Evolutionary conservation across 2,888 invertebrate species (phyloP), one percentile per base, ranked within the genome.

Genomic region (Andricus curvator): DNA sequence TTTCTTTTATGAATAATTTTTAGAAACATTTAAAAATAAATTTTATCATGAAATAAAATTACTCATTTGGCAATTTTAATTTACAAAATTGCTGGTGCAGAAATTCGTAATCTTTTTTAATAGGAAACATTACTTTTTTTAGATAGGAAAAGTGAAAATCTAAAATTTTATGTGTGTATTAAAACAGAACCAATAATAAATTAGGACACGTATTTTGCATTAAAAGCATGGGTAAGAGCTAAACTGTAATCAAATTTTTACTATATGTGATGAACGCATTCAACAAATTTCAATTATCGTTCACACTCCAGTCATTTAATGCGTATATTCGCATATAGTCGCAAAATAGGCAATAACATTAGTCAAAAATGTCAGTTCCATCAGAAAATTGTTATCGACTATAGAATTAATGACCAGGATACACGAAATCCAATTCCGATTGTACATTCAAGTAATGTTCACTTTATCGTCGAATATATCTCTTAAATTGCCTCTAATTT

Each of bases 351-450:
- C 68, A 78, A 78, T 78, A 68, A 68, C 68, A 78, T 78, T 68
- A 78, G 29, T 78, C 78, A 62, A 25, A 68, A 41, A 68, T 78
- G 78, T 70, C 78, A 22, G n/a, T 8, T 68, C 68, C 60, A 62
- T 78, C 78, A 68, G 60, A 56, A 56, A 44, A 41, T 25, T 62
- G 62, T 78, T 78, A 62, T 60, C 68, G 5, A 22, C 62, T 22
- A 44, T 41, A 37, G 20, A 60, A 78, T 68, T 78, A 78, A 78
- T 67, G 78, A 67, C 33, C 29, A n/a, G 1, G 20, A 65, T 33
- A 65, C 65, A 65, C 20, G 65, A 65, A 65, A 65, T 65, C 17
- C 29, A 65, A 65, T 33, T 29, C 8, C 65, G 29, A 33, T 65
- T 65, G 17, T 33, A 33, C 33, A 4, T 65, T 17, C 65, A 33